Conservation (phyloP, 2,888 invertebrate species). For the Tricholauxania praeusta region DNA sequence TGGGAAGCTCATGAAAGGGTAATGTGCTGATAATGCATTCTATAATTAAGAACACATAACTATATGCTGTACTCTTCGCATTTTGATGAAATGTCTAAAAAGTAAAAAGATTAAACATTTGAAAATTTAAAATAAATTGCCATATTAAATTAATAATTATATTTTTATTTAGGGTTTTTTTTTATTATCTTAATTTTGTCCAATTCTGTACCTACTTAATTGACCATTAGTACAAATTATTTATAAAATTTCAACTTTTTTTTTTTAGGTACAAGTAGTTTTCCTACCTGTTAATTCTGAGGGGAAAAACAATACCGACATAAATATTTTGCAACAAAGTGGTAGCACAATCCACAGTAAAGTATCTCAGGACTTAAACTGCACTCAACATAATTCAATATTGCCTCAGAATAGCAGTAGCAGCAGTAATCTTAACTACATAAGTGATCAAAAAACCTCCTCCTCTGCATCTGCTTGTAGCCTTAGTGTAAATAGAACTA, state of each 20-base stretch:
- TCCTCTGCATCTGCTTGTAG: constrained; percentile 47
- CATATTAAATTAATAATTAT: too few species aligned
- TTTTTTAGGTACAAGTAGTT: constrained; percentile 13
- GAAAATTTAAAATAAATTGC: too few species aligned
- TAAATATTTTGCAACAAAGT: constrained; percentile 32
- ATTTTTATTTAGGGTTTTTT: too few species aligned
- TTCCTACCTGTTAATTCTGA: constrained; percentile 14
- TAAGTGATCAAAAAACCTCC: constrained; percentile 50
- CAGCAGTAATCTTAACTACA: constrained; percentile 48
- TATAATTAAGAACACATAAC: too few species aligned
- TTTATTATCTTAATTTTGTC: too few species aligned
- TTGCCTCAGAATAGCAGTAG: constrained; percentile 48
- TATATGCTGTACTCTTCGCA: too few species aligned
- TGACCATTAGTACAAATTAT: too few species aligned
- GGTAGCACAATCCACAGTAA: constrained; percentile 41
- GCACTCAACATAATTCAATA: constrained; percentile 11
- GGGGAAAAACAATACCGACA: not conserved
- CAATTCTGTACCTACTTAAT: too few species aligned
- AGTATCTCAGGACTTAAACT: not conserved
- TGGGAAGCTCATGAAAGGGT: too few species aligned
- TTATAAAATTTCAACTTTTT: not conserved
- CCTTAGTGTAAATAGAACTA: constrained; percentile 6
- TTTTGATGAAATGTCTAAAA: too few species aligned
- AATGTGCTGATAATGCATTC: too few species aligned
- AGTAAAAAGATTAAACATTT: too few species aligned